Percentiles rank a stretch among this genome's conserved stretches.
Evolutionary conservation across 2,113 vertebrate genomes (phyloP).

Genomic region (Calonectris borealis): DNA sequence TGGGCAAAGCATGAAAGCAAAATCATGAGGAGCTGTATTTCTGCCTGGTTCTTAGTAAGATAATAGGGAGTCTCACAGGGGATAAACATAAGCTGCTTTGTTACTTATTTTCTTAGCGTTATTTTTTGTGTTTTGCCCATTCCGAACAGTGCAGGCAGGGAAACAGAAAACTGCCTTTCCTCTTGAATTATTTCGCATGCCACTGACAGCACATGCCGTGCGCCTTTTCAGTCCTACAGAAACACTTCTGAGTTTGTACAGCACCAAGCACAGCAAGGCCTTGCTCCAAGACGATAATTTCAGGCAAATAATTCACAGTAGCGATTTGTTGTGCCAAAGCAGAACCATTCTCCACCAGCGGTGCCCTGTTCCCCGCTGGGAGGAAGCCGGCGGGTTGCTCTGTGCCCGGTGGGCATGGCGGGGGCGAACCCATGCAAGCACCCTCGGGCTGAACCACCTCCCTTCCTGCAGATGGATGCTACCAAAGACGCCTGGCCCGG

Average conservation of each 20-base stretch:
- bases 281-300: not conserved
- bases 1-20: constrained; percentile 32
- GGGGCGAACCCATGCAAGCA: accelerated
- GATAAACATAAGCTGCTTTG: not conserved
- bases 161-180: not conserved
- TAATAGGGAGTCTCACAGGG: not conserved
- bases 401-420: accelerated
- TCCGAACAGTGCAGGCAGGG: not conserved
- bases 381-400: accelerated
- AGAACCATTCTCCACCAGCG: not conserved
- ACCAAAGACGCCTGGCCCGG: not conserved
- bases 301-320: not conserved
- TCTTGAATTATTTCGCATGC: not conserved
- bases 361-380: not conserved
- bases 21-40: not conserved
- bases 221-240: not conserved
- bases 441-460: not conserved
- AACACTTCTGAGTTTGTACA: not conserved
- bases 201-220: not conserved
- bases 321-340: not conserved
- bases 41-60: constrained; percentile 3
- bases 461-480: not conserved
- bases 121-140: not conserved
- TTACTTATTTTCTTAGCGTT: constrained; percentile 10
- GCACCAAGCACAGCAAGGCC: not conserved